A percentile compares a stretch with the other conserved stretches of the same genome.
These are phyloP conservation scores for Apodemia mormo DNA, from an alignment of 2,888 invertebrate species.

Conservation along the genomic window DNA sequence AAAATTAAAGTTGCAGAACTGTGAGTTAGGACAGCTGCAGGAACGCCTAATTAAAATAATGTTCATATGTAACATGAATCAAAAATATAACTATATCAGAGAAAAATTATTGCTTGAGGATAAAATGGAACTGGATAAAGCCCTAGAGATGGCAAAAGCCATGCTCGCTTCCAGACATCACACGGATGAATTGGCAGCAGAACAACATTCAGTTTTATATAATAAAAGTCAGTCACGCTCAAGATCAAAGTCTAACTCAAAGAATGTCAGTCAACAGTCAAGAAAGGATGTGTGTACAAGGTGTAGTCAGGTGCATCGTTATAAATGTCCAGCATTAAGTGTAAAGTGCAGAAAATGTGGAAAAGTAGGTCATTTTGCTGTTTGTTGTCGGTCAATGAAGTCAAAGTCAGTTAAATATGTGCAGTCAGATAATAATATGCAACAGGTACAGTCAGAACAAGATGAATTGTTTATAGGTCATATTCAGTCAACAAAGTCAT, in stretches of 20 bases:
- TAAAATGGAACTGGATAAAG: too few relatives aligned
- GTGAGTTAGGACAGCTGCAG: conserved; percentile 31
- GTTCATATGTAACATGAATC: conserved; percentile 34
- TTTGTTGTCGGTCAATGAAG: conserved; percentile 29
- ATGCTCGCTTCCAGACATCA: too few relatives aligned
- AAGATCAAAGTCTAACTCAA: conserved; percentile 25
- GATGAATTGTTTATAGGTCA: conserved; percentile 31
- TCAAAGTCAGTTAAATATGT: conserved; percentile 31
- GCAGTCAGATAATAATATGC: conserved; percentile 2
- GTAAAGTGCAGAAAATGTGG: conserved; percentile 33
- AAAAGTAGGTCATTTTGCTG: conserved; percentile 33
- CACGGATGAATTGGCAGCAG: too few relatives aligned
- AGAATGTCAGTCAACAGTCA: conserved; percentile 27
- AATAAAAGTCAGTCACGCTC: too few relatives aligned
- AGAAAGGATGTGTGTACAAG: conserved; percentile 29
- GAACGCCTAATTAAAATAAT: conserved; percentile 31
- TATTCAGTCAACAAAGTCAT: conserved; percentile 21
- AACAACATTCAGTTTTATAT: too few relatives aligned
- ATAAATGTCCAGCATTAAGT: conserved; percentile 31
- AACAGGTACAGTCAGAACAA: conserved; percentile 13
- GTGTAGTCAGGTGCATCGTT: conserved; percentile 33
- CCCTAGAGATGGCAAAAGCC: too few relatives aligned
- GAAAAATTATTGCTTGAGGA: too few relatives aligned
- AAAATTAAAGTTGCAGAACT: conserved; percentile 30
- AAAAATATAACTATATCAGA: conserved; percentile 32